Conservation (phyloP, 2,113 vertebrate genomes). For the Hippocampus guttulatus region DNA sequence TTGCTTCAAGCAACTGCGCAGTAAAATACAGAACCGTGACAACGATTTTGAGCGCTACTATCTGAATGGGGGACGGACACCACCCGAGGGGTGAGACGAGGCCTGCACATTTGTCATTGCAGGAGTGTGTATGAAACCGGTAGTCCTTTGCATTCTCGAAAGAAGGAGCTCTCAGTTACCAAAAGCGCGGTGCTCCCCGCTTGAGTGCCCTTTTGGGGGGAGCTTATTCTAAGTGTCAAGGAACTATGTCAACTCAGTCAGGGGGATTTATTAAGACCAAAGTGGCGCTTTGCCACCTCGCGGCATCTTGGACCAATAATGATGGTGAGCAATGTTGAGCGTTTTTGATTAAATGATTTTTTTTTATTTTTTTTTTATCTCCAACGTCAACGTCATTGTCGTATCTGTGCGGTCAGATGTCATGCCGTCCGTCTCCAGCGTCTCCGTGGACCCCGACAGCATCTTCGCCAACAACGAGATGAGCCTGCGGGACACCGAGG, state of each 20-base stretch:
- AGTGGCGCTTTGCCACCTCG: neutral
- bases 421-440: conserved; percentile 79
- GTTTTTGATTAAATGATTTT: too few relatives aligned
- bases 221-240: neutral
- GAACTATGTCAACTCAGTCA: neutral
- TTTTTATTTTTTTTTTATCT: neutral
- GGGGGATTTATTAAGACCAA: neutral
- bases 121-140: too few relatives aligned
- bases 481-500: conserved; percentile 90
- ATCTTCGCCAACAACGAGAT: conserved; percentile 98
- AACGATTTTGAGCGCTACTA: too few relatives aligned
- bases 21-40: too few relatives aligned
- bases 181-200: too few relatives aligned
- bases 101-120: too few relatives aligned
- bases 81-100: too few relatives aligned
- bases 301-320: neutral
- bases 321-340: neutral
- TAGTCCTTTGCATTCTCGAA: too few relatives aligned
- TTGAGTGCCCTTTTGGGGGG: too few relatives aligned
- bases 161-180: too few relatives aligned
- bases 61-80: too few relatives aligned
- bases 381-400: neutral
- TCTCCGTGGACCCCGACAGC: conserved; percentile 85
- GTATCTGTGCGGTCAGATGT: conserved; percentile 65
- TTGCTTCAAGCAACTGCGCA: too few relatives aligned